Evolutionary conservation across 2,113 vertebrate genomes (phyloP).

Genomic region (Ceratotherium simum): DNA sequence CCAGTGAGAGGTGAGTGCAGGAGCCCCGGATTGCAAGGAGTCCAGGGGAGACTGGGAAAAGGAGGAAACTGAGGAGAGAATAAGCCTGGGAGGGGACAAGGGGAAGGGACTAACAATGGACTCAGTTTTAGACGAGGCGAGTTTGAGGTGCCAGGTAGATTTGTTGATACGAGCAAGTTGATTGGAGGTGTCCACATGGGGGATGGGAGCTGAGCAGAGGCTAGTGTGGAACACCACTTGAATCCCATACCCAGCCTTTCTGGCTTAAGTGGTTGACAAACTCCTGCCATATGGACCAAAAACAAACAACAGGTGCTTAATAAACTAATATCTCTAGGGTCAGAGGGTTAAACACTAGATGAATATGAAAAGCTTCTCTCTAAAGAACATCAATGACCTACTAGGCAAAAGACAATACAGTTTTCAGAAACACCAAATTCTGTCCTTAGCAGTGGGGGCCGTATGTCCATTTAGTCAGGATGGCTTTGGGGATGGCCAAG

Average conservation of each 20-base stretch:
- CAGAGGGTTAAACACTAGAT: background rate
- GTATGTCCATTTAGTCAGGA: background rate
- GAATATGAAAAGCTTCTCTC: background rate
- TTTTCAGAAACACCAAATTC: background rate
- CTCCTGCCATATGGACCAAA: background rate
- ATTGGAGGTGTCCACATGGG: background rate
- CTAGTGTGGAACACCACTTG: background rate
- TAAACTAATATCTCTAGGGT: background rate
- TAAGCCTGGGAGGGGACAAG: background rate
- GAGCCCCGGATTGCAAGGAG: background rate
- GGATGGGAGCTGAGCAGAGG: background rate
- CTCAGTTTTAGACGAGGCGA: background rate
- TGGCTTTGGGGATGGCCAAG: background rate
- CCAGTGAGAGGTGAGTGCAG: too few relatives aligned
- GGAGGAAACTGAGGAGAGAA: background rate
- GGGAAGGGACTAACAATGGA: background rate
- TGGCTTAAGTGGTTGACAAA: rapidly evolving
- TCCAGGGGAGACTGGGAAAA: background rate
- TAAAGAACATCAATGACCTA: background rate
- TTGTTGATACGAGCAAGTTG: rapidly evolving
- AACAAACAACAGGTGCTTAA: background rate
- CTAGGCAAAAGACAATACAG: background rate
- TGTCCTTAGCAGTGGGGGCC: background rate
- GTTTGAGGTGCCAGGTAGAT: background rate
- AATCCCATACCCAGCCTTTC: background rate